These are phyloP conservation scores for Archips crataeganus DNA, from an alignment of 2,888 invertebrate species.

Conservation along the genomic window DNA sequence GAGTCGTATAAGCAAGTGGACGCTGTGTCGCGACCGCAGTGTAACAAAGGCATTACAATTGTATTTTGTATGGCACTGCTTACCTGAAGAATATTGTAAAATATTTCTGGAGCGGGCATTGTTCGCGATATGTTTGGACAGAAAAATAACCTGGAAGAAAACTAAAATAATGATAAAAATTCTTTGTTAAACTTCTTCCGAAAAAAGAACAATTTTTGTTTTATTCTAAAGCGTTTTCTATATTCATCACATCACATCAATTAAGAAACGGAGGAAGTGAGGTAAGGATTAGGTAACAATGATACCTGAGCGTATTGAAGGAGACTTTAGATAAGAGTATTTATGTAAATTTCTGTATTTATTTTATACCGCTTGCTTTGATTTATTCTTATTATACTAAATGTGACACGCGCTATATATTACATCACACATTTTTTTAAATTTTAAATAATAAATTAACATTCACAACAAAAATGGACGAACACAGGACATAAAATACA, in stretches of 20 bases:
- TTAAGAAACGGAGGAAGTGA: too few species aligned
- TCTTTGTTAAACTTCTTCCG: not conserved
- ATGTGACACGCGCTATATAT: constrained; percentile 20
- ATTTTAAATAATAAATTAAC: constrained; percentile 47
- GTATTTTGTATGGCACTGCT: not conserved
- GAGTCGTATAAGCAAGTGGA: too few species aligned
- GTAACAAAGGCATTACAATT: too few species aligned
- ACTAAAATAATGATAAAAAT: not conserved
- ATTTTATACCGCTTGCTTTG: not conserved
- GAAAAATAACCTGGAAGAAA: constrained; percentile 1
- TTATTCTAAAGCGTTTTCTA: not conserved
- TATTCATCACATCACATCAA: too few species aligned
- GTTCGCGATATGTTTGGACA: not conserved
- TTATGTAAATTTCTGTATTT: not conserved
- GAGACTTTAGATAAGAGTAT: too few species aligned
- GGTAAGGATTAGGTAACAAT: too few species aligned
- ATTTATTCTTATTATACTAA: constrained; percentile 15
- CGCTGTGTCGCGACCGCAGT: too few species aligned
- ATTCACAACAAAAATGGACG: constrained; percentile 48
- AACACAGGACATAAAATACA: constrained; percentile 15
- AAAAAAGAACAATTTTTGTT: not conserved
- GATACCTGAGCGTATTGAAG: too few species aligned
- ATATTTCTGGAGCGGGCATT: constrained; percentile 18
- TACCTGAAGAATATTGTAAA: constrained; percentile 22
- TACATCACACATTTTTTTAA: constrained; percentile 51